Evolutionary conservation across 2,888 invertebrate genomes (phyloP), one percentile per base, ranked within the genome.

Genomic region (Drosophila algonquin): DNA sequence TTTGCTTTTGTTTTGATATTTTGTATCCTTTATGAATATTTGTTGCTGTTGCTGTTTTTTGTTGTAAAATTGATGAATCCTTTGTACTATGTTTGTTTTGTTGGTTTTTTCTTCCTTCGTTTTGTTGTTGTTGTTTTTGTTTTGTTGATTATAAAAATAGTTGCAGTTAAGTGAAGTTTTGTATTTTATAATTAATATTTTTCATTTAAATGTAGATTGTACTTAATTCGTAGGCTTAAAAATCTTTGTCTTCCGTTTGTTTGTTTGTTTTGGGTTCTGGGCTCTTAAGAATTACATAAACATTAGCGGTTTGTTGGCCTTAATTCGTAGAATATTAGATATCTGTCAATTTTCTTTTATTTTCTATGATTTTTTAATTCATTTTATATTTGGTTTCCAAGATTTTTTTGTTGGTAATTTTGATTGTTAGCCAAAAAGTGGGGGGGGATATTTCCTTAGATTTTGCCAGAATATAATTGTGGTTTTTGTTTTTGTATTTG

Each of bases 191-290:
- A 57, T 57, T 73, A 74, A 40, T 40, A 40, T 40, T n/a, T 40
- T 40, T 6, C 14, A 1, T 30, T 30, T 30, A 30, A 40, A 40
- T 40, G 65, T 78, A 71, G 60, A 70, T 79, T 76, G 74, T 81
- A 79, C 77, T 85, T 85, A 82, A 51, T 74, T 64, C 54, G 72
- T 74, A 80, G 68, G 73, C 76, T 83, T 73, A 84, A 75, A 80
- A 84, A 87, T 88, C 88, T 87, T 90, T 90, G 89, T 90, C 90
- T 90, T 91, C 90, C 89, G 87, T 89, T 88, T 88, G 90, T 91
- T 91, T 91, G 89, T 91, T 91, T 90, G 89, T 90, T 40, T 91
- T 85, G 89, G 65, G 65, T 65, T 56, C 87, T 91, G 87, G 84
- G 83, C 12, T 14, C 91, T 90, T 90, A 89, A 60, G 73, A 75